Evolutionary conservation across 2,888 invertebrate genomes (phyloP), one percentile per base, ranked within the genome.

Genomic region (Oxyteleia sp.): DNA sequence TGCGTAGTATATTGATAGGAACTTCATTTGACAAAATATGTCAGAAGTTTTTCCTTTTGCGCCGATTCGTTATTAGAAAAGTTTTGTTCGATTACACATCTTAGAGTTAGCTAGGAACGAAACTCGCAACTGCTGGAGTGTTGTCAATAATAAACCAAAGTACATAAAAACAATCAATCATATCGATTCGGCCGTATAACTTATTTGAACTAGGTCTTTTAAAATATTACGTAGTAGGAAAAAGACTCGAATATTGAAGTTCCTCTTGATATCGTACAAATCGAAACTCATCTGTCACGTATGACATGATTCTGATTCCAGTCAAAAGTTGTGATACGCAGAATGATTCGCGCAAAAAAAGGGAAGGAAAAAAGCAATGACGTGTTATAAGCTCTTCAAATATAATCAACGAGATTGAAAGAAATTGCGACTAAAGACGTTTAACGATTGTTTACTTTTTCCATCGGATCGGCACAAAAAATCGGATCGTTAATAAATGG

Each of bases 91-190:
- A 81, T 81, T 74, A 81, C 74, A 61, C 51, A 32, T 74, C 72
- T 66, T 68, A 15, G 61, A 72, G 72, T 81, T 61, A 55, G 53
- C 53, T 57, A 35, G 18, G 47, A 29, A 51, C 59, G 26, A 45
- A 57, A 57, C 75, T 75, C 20, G 61, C 53, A 69, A 55, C 43
- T 38, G 41, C 69, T 29, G 41, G 55, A 11, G 53, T 53, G 57
- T 63, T 79, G 64, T 71, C 63, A 79, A 79, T 79, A 79, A 79
- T 71, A 79, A 59, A 81, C 74, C 61, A 35, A 61, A 74, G 68
- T 68, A 79, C 45, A 71, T 68, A 76, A 68, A 69, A 69, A 78
- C 78, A 78, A 78, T 78, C 78, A 69, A 79, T 79, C 71, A 79
- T 53, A 23, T 41, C 57, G 55, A 64, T 71, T 71, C 64, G 29